phyloP scores from a whole-genome alignment of 2,888 invertebrate genomes.

The Capitulum mitella region DNA sequence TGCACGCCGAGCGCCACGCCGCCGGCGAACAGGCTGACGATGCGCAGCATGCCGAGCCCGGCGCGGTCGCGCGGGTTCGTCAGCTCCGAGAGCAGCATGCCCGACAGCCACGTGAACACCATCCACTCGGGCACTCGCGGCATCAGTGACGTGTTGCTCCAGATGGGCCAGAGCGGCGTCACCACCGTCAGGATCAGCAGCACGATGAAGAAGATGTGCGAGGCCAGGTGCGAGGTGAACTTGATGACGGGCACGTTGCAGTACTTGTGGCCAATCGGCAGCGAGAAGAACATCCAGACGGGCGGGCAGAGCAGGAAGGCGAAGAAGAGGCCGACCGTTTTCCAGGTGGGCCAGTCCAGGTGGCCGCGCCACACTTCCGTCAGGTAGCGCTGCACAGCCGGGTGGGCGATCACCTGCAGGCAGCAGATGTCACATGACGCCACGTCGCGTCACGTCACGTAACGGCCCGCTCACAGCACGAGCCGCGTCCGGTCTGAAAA shows the following conservation, averaged over 20 bases:
- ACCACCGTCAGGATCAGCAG: constrained; percentile 84
- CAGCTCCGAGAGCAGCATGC: constrained; percentile 87
- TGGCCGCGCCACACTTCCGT: constrained; percentile 98
- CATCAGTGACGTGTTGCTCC: constrained; percentile 34
- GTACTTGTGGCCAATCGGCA: constrained; percentile 89
- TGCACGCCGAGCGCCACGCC: constrained; percentile 87
- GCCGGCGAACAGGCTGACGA: constrained; percentile 52
- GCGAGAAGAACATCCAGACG: constrained; percentile 90
- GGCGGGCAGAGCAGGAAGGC: constrained; percentile 90
- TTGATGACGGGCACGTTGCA: constrained; percentile 99
- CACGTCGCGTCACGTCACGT: background rate
- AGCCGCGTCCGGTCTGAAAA: too few species aligned
- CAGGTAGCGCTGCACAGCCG: constrained; percentile 92
- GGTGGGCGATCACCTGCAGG: constrained; percentile 74
- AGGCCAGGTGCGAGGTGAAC: constrained; percentile 98
- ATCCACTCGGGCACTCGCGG: constrained; percentile 85
- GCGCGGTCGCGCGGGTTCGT: constrained; percentile 97
- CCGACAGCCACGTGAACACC: constrained; percentile 87
- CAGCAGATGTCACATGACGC: background rate
- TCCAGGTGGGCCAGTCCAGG: constrained; percentile 92
- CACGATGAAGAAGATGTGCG: constrained; percentile 94
- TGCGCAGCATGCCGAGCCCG: constrained; percentile 87
- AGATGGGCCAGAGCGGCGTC: constrained; percentile 61
- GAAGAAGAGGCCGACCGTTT: constrained; percentile 85
- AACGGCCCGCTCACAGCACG: too few species aligned